Base-by-base conservation (phyloP, 2,797 vertebrate species). In the Sebastes itinus region DNA sequence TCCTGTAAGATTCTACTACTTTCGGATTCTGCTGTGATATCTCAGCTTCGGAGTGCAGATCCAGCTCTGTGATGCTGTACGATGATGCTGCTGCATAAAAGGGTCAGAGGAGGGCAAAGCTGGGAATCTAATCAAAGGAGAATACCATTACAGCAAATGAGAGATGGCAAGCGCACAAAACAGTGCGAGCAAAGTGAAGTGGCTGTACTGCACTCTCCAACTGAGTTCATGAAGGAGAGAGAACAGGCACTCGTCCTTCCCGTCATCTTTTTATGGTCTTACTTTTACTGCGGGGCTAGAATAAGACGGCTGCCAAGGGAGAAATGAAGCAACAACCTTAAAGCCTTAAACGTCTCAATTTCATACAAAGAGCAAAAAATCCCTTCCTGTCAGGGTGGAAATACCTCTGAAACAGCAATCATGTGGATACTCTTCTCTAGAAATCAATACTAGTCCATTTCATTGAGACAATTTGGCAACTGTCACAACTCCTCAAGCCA, bases 81-180 rank as follows among this genome's bases (percentile, higher is more conserved):
- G 1, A 18, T 86, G 83, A 86, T 89, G 84, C 71, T 90, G 82
- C 83, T 90, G 80, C 83, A 77, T 89, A 83, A 90, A 90, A 92
- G 87, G 80, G 81, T 88, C 88, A 86, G 82, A 84, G 81, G 67
- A 84, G 80, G 90, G 70, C 76, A 62, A 79, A 86, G 88, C 86
- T 87, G 86, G 80, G 75, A 93, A 93, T 93, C 92, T 90, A 91
- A 94, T 93, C 91, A 92, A 88, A 90, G 82, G 82, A 90, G 87
- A 90, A 93, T 81, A 91, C 83, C 91, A 93, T 92, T 90, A 90
- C 84, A 91, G 85, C 79, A 91, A 92, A 92, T 90, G 88, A 92
- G 87, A 89, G 80, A 92, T 92, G 92, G 89, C 88, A 90, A 89
- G 87, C 1, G 52, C 32, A 86, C 75, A 77, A 76, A 67, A 89